Base-by-base conservation (phyloP, 2,113 vertebrate genomes). In the Microtus richardsoni region DNA sequence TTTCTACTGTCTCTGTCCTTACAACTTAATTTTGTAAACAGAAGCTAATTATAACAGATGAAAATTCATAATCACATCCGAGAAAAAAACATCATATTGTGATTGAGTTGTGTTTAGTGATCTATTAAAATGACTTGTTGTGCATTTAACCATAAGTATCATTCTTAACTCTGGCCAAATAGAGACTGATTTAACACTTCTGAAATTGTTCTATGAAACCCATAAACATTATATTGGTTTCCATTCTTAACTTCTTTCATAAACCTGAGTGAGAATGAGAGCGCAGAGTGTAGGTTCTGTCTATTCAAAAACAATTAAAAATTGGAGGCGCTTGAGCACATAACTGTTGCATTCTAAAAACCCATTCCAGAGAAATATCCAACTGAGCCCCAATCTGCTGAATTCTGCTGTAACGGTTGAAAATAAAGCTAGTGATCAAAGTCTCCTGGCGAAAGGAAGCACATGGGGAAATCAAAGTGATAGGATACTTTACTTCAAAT, bases 301-400 rank as follows among this genome's bases (percentile, higher is more conserved):
- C 49, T 89, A 14, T n/a, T 49, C 78, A 87, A 80, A 49, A 96
- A 82, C 44, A 98, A 97, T 93, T 84, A 91, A 95, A 95, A 89
- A 70, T 68, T 83, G 36, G 62, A 91, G 30, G 28, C 64, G 8
- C 44, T 71, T 93, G 87, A 96, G 54, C 26, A 82, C 78, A 83
- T 52, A 95, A 94, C 30, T 93, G 39, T 79, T 94, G 87, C 21
- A 89, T 80, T 78, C 91, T 91, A 87, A 89, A 96, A 91, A 87
- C 54, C 7, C 16, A 8, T 96, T 90, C 70, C 87, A n/a, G 54
- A 86, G 58, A 96, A 96, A 91, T 85, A 33, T 91, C 96, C 97
- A 36, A 95, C 94, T 77, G 96, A 97, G 95, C 60, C 21, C 22
- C 96, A 96, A 94, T 97, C 97, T 98, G 95, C 49, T 96, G 70